These are phyloP conservation scores for Frankliniella intonsa DNA, from an alignment of 2,888 invertebrate species.

Conservation along the genomic window DNA sequence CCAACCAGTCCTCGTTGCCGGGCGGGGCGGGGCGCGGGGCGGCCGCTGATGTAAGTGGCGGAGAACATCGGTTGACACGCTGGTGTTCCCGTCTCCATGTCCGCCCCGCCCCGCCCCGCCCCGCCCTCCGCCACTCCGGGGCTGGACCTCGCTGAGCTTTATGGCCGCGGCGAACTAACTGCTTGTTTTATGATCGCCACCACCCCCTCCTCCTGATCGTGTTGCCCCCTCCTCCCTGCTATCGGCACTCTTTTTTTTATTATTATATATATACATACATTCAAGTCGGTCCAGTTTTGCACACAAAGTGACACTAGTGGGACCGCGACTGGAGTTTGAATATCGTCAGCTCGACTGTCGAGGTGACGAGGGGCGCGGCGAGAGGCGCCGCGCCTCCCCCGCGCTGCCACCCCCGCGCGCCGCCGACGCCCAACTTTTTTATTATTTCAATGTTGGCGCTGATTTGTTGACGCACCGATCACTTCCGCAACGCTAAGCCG, in stretches of 20 bases:
- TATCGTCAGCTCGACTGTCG: constrained; percentile 1
- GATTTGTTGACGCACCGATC: constrained; percentile 24
- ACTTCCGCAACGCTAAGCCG: neutral
- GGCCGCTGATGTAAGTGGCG: too few relatives aligned
- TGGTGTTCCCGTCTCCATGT: neutral
- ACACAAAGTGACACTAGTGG: constrained; percentile 26
- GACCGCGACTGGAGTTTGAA: constrained; percentile 9
- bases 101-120: neutral
- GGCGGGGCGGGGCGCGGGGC: too few relatives aligned
- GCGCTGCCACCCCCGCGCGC: neutral
- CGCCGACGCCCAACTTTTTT: neutral
- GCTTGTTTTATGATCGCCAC: constrained; percentile 8
- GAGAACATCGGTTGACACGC: too few relatives aligned
- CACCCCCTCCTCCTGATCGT: neutral
- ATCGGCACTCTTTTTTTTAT: too few relatives aligned
- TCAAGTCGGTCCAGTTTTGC: constrained; percentile 20
- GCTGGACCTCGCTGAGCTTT: neutral
- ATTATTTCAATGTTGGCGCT: constrained; percentile 25
- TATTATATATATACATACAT: neutral
- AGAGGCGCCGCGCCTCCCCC: neutral
- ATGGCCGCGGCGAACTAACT: neutral
- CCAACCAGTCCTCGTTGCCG: too few relatives aligned
- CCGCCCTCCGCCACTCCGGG: neutral
- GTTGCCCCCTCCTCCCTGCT: too few relatives aligned
- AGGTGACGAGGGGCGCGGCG: constrained; percentile 6